These are phyloP conservation scores for Rhagonycha fulva DNA, from an alignment of 2,888 invertebrate genomes.

Conservation along the genomic window DNA sequence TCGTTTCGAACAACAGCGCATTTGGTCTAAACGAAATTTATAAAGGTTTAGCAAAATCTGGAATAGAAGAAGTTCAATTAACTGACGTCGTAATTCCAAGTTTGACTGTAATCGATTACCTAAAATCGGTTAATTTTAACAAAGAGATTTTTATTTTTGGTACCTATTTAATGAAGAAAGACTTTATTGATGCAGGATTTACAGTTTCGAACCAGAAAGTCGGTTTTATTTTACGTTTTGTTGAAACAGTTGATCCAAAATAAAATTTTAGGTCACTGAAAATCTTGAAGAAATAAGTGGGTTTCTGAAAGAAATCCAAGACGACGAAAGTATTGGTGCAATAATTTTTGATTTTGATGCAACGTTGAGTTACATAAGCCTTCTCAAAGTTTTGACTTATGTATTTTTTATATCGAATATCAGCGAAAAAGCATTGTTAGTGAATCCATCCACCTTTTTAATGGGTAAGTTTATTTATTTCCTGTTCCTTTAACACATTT, in stretches of 20 bases:
- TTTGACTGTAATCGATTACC: slow-evolving; percentile 58
- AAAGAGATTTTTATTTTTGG: slow-evolving; percentile 58
- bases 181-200: slow-evolving; percentile 56
- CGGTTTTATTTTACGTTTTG: slow-evolving; percentile 40
- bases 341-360: slow-evolving; percentile 63
- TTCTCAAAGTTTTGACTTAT: slow-evolving; percentile 58
- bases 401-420: slow-evolving; percentile 60
- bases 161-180: slow-evolving; percentile 50
- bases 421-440: slow-evolving; percentile 54
- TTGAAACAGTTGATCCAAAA: neutral
- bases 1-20: slow-evolving; percentile 41
- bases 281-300: neutral
- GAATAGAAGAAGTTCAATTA: slow-evolving; percentile 36
- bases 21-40: slow-evolving; percentile 46
- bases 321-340: slow-evolving; percentile 59
- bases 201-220: slow-evolving; percentile 54
- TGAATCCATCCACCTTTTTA: slow-evolving; percentile 46
- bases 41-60: slow-evolving; percentile 22
- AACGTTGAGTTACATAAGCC: slow-evolving; percentile 57
- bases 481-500: neutral
- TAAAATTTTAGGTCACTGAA: neutral
- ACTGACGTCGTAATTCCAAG: slow-evolving; percentile 59
- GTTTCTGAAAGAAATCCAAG: slow-evolving; percentile 25
- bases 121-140: slow-evolving; percentile 59
- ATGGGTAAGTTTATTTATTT: slow-evolving; percentile 51